phyloP scores from a whole-genome alignment of 2,797 vertebrate species.

The Brachyrhaphis roseni region DNA sequence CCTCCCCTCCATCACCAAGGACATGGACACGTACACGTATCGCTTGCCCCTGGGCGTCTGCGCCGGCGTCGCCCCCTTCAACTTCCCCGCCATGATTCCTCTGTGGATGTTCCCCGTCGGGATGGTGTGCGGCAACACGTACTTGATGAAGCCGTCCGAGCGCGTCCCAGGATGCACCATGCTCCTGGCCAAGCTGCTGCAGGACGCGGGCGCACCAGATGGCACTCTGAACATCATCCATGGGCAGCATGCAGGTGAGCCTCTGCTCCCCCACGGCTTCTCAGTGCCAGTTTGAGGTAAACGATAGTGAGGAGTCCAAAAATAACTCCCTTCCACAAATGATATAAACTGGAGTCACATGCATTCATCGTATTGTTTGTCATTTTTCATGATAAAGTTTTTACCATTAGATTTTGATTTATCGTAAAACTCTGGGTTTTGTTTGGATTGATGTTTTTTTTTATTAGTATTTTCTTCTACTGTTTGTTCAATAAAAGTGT shows the following conservation, averaged over 20 bases:
- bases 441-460: no score
- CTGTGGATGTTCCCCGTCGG: constrained; percentile 98
- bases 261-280: constrained; percentile 11
- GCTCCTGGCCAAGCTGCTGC: constrained; percentile 92
- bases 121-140: constrained; percentile 97
- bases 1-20: constrained; percentile 94
- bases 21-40: constrained; percentile 97
- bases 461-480: no score
- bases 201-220: constrained; percentile 93
- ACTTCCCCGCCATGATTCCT: constrained; percentile 98
- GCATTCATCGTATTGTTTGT: background rate
- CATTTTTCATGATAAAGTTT: no score
- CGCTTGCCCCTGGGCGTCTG: constrained; percentile 93
- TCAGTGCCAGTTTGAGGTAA: constrained; percentile 16
- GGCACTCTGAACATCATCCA: constrained; percentile 96
- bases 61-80: constrained; percentile 95
- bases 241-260: constrained; percentile 90
- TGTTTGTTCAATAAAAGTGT: no score
- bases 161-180: constrained; percentile 94
- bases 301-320: constrained; percentile 19
- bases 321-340: constrained; percentile 30
- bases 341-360: constrained; percentile 37
- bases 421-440: no score
- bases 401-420: no score
- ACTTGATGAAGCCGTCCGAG: constrained; percentile 96